Conservation (phyloP, 2,888 invertebrate species). For the Villa cingulata region DNA sequence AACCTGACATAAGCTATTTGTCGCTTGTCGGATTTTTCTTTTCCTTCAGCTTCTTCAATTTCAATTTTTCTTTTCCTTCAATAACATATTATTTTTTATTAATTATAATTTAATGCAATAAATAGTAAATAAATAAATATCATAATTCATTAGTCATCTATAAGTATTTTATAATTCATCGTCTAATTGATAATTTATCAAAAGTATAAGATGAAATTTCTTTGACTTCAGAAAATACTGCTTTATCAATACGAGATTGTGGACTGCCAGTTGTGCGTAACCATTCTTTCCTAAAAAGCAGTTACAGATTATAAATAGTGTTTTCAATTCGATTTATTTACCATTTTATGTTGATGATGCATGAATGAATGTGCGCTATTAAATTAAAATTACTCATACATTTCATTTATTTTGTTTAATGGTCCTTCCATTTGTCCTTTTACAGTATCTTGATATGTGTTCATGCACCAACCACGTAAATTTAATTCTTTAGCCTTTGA, state of each 20-base stretch:
- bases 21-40: too few species aligned
- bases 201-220: constrained; percentile 41
- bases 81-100: too few species aligned
- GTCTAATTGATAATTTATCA: constrained; percentile 39
- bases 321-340: too few species aligned
- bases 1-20: too few species aligned
- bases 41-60: too few species aligned
- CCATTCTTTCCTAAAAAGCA: constrained; percentile 27
- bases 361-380: too few species aligned
- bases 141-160: too few species aligned
- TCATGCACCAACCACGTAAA: constrained; percentile 54
- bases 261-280: constrained; percentile 59
- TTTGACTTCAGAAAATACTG: constrained; percentile 51
- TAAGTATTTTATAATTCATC: constrained; percentile 1
- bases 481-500: constrained; percentile 42
- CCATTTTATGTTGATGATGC: too few species aligned
- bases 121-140: too few species aligned
- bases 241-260: constrained; percentile 55
- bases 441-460: constrained; percentile 47
- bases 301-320: not conserved
- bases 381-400: too few species aligned
- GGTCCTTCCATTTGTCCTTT: constrained; percentile 48
- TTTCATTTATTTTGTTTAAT: constrained; percentile 40
- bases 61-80: too few species aligned
- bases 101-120: too few species aligned